Base-by-base conservation (phyloP, 2,797 vertebrate genomes). In the Pangasius macronema region DNA sequence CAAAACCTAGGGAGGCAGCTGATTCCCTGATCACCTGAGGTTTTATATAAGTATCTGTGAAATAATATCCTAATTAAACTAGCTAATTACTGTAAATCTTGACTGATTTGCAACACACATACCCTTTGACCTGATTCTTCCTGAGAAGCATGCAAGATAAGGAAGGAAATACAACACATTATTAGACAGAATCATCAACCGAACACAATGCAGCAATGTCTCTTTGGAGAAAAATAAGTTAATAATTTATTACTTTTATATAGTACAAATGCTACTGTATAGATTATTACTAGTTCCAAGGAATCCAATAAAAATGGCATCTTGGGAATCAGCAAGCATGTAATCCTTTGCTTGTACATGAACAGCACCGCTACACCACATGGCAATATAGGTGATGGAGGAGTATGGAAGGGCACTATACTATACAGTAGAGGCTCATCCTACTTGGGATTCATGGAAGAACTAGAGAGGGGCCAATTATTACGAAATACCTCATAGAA, bases 401-500 rank as follows among this genome's bases (percentile, higher is more conserved):
- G 61, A 75, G 88, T 84, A 20, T 90, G 76, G 22, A 73, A 70
- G 88, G 70, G 27, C 20, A 87, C 18, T 36, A 89, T 1, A 49
- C 14, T 55, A 36, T 84, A 83, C 20, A 76, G 76, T 18, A 80
- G 59, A 83, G 36, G 42, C 68, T 86, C 63, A 63, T 55, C 65
- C 33, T 2, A 85, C 24, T 51, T 24, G 73, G 61, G 42, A 39
- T 73, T 85, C 59, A 57, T 61, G 73, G 53, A 49, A 11, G 75
- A 59, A 86, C 46, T 59, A 63, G 24, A n/a, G 13, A 63, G 2
- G 10, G n/a, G 57, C 33, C 53, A 83, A 75, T 55, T 82, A 20
- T 83, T 55, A 67, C 93, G 92, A 91, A 84, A 88, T 97, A 98
- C 97, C 97, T 98, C 97, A 98, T 96, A 5, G 97, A 97, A 93